A percentile compares a stretch with the other conserved stretches of the same genome.
These are phyloP conservation scores for Synergus laeviventris DNA, from an alignment of 2,888 invertebrate genomes.

Conservation along the genomic window DNA sequence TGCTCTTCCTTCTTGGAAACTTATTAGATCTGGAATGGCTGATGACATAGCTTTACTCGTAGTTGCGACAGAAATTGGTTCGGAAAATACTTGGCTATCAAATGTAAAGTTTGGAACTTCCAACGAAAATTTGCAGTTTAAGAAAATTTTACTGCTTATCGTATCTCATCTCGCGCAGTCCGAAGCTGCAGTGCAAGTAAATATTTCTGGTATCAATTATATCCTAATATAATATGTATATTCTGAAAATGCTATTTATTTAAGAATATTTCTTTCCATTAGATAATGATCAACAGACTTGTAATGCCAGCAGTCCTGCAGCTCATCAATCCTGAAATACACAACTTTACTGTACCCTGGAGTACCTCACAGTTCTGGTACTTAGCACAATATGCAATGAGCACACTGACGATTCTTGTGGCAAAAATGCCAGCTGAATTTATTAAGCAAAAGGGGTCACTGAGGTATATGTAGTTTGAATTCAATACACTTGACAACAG, in stretches of 20 bases:
- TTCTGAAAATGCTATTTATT: not conserved
- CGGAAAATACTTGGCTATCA: conserved; percentile 63
- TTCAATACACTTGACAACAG: not conserved
- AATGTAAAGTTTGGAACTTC: conserved; percentile 57
- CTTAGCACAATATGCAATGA: conserved; percentile 62
- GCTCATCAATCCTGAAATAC: conserved; percentile 56
- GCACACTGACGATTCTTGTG: conserved; percentile 61
- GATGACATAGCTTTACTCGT: conserved; percentile 66
- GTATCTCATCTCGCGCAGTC: conserved; percentile 60
- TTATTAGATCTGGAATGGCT: conserved; percentile 62
- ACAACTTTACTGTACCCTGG: conserved; percentile 52
- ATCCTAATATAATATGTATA: not conserved
- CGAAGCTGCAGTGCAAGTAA: conserved; percentile 60
- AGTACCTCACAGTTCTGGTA: conserved; percentile 61
- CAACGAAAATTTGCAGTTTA: conserved; percentile 67
- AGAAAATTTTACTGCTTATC: conserved; percentile 67
- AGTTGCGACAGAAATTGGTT: conserved; percentile 61
- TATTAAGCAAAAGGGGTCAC: conserved; percentile 60
- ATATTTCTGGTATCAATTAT: conserved; percentile 28
- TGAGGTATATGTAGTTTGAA: conserved; percentile 58
- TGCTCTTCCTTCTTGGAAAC: conserved; percentile 61
- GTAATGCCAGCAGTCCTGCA: conserved; percentile 59
- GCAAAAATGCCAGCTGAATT: conserved; percentile 66
- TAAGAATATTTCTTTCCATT: not conserved
- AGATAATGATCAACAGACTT: conserved; percentile 61